A percentile compares a stretch with the other conserved stretches of the same genome.
Evolutionary conservation across 2,888 invertebrate genomes (phyloP).

Genomic region (Malachius bipustulatus): DNA sequence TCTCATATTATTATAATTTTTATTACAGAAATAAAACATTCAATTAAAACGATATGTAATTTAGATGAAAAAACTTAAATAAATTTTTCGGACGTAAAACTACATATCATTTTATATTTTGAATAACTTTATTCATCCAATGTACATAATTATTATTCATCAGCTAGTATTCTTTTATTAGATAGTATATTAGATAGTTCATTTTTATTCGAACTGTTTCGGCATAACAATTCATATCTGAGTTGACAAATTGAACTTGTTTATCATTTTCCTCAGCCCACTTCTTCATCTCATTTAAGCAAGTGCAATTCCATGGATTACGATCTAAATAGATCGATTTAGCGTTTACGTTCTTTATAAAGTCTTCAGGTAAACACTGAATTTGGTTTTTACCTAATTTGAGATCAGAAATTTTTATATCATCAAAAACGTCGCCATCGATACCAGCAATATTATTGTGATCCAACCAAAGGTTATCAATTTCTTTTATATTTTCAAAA

Average conservation of each 20-base stretch:
- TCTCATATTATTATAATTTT: too few relatives aligned
- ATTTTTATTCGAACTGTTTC: constrained; percentile 22
- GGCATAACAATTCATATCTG: constrained; percentile 24
- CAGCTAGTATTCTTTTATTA: too few relatives aligned
- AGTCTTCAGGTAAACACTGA: constrained; percentile 21
- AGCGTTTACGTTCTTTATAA: constrained; percentile 22
- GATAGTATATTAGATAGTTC: constrained; percentile 13
- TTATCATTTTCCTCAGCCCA: constrained; percentile 20
- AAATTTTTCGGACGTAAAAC: too few relatives aligned
- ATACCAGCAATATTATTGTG: constrained; percentile 22
- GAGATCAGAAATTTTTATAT: constrained; percentile 20
- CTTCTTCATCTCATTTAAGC: constrained; percentile 21
- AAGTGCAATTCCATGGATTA: constrained; percentile 24
- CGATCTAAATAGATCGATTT: constrained; percentile 21
- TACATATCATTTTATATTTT: too few relatives aligned
- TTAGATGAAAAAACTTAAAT: too few relatives aligned
- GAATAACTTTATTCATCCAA: too few relatives aligned
- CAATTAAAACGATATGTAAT: too few relatives aligned
- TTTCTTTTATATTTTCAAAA: constrained; percentile 21
- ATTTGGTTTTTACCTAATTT: constrained; percentile 23
- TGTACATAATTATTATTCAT: too few relatives aligned
- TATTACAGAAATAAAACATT: too few relatives aligned
- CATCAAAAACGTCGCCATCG: constrained; percentile 18
- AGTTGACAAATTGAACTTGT: constrained; percentile 19
- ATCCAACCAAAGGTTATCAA: constrained; percentile 26